phyloP scores from a whole-genome alignment of 2,113 vertebrate genomes.

The Corapipo altera region DNA sequence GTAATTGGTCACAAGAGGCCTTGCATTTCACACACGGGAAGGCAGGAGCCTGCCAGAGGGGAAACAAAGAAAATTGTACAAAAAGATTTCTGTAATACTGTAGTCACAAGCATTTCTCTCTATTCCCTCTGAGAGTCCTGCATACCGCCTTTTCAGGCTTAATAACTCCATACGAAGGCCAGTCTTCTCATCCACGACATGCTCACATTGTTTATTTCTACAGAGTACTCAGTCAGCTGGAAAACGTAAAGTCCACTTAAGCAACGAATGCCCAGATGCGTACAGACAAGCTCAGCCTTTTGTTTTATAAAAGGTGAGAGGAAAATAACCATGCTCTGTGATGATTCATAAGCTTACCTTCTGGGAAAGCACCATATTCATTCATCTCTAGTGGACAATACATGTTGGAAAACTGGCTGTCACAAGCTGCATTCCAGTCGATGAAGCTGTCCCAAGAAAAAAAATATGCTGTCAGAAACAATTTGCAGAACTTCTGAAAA shows the following conservation, averaged over 20 bases:
- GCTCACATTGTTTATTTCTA: not conserved
- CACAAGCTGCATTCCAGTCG: conserved; percentile 76
- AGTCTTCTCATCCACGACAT: not conserved
- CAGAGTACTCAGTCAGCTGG: not conserved
- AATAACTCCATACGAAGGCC: not conserved
- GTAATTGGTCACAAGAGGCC: conserved; percentile 55
- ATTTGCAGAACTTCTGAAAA: not conserved
- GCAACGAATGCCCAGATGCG: not conserved
- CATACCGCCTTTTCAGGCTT: not conserved
- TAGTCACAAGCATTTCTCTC: not conserved
- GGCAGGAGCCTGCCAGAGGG: conserved; percentile 35
- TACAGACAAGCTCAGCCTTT: not conserved
- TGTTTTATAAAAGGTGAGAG: not conserved
- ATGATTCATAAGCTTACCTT: conserved; percentile 67
- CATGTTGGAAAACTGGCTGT: conserved; percentile 76
- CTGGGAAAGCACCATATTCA: conserved; percentile 75
- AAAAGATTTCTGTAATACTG: conserved; percentile 3
- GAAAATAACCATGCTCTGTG: not conserved
- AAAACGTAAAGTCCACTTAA: not conserved
- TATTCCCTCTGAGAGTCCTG: not conserved
- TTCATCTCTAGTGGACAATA: conserved; percentile 78
- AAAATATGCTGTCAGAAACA: conserved; percentile 8
- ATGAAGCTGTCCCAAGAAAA: conserved; percentile 66
- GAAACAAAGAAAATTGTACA: conserved; percentile 55
- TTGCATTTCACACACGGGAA: conserved; percentile 42